A percentile compares a stretch with the other conserved stretches of the same genome.
These are phyloP conservation scores for Pseudobourletiella spinata DNA, from an alignment of 1,140 invertebrate species.

Conservation along the genomic window DNA sequence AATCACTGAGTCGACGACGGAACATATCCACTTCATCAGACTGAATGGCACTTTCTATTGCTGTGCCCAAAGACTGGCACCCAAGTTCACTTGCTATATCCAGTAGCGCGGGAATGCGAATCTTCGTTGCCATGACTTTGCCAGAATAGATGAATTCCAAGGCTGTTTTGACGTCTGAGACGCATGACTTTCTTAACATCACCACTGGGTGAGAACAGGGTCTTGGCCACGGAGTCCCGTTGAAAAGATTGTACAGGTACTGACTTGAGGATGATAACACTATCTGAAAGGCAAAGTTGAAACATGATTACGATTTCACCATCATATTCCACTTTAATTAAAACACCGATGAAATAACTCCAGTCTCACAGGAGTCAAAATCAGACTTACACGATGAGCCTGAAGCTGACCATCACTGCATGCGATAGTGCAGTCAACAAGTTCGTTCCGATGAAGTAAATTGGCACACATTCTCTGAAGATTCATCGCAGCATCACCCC, in stretches of 20 bases:
- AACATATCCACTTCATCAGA: conserved; percentile 16
- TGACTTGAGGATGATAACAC: conserved; percentile 11
- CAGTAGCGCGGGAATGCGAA: conserved; percentile 2
- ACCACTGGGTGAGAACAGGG: conserved; percentile 27
- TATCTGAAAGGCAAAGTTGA: conserved; percentile 3
- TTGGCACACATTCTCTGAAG: conserved; percentile 2
- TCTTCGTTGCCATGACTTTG: neutral
- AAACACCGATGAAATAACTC: neutral
- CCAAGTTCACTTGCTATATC: conserved; percentile 10
- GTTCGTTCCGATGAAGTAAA: conserved; percentile 9
- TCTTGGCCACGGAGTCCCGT: conserved; percentile 2
- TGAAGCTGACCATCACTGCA: conserved; percentile 29
- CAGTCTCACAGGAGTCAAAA: neutral
- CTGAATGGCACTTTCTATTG: conserved; percentile 13
- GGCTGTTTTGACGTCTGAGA: conserved; percentile 12
- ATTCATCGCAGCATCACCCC: neutral
- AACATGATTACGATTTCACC: neutral
- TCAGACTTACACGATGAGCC: conserved; percentile 20
- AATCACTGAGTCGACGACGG: too few species aligned
- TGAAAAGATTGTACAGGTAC: conserved; percentile 20
- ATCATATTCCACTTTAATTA: too few species aligned
- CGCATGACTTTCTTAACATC: conserved; percentile 8
- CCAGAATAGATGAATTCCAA: conserved; percentile 26
- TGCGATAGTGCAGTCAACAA: conserved; percentile 22
- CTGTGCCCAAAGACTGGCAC: conserved; percentile 2